Base-by-base conservation (phyloP, 1,140 invertebrate genomes). In the Ips nitidus region DNA sequence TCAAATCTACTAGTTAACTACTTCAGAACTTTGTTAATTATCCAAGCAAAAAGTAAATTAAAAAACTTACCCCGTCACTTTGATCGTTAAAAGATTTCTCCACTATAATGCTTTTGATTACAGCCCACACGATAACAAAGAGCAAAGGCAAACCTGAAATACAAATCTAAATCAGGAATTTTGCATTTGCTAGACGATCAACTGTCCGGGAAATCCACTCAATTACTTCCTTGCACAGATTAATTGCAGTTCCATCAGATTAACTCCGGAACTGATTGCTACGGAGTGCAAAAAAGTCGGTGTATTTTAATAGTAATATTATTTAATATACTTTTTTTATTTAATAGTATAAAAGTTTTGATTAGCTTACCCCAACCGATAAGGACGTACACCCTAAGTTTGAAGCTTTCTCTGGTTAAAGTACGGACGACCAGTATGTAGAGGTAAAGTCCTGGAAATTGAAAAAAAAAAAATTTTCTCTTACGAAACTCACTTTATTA, bases 371-470 rank as follows among this genome's bases (percentile, higher is more conserved):
- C 93, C 95, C 95, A 98, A 63, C 96, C 96, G 69, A 98, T 93
- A 36, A 90, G 81, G 2, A 91, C 84, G 79, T 95, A 97, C 47
- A 92, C 87, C 81, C 89, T 86, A 39, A 96, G 85, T 80, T 93
- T 91, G 71, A 98, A 92, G 78, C 94, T 95, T 77, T 97, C 93
- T 50, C 92, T 90, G 2, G 91, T 93, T 77, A 95, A 94, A 1
- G 94, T 95, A 82, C 94, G 91, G 47, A 97, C 94, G 39, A 98
- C 94, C 66, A 98, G 82, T 78, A 96, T 91, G 80, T 97, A 97
- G 6, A 98, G 84, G 81, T 97, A 98, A 3, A 98, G 83, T 66
- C 94, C 93, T 95, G 81, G n/a, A 70, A 69, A 38, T 2, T 47
- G 22, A 47, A 47, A 47, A n/a, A 2, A n/a, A n/a, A n/a, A n/a